Conservation (phyloP, 2,797 vertebrate species). For the Pseudochirops cupreus region DNA sequence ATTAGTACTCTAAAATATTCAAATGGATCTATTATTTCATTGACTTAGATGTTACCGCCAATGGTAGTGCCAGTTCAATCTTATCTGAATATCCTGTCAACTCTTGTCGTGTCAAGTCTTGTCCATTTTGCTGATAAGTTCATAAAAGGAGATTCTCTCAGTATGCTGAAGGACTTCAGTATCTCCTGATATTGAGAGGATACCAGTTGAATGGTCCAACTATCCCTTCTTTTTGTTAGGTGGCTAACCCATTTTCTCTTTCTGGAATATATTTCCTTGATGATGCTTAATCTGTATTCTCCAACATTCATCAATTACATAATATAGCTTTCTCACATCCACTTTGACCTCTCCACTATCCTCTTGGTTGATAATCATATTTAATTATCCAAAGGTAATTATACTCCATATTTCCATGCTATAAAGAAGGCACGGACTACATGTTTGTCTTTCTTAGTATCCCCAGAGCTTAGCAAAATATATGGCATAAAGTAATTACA, state of each 20-base stretch:
- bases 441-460: not conserved
- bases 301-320: not conserved
- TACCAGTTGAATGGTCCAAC: not conserved
- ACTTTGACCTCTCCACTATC: not conserved
- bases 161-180: not conserved
- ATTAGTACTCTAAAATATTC: slow-evolving; percentile 29
- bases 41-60: not conserved
- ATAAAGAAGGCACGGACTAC: not conserved
- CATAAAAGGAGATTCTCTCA: not conserved
- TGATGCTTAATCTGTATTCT: not conserved
- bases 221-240: not conserved
- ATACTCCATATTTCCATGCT: not conserved
- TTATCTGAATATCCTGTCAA: not conserved
- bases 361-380: not conserved
- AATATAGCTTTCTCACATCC: not conserved
- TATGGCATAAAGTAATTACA: not conserved
- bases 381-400: not conserved
- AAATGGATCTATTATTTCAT: not conserved
- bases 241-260: not conserved
- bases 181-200: not conserved
- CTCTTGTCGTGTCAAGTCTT: not conserved
- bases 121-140: not conserved
- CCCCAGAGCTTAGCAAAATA: not conserved
- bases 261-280: not conserved
- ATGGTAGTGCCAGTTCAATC: not conserved